Base-by-base conservation (phyloP, 2,888 invertebrate genomes). In the Ariolimax columbianus region DNA sequence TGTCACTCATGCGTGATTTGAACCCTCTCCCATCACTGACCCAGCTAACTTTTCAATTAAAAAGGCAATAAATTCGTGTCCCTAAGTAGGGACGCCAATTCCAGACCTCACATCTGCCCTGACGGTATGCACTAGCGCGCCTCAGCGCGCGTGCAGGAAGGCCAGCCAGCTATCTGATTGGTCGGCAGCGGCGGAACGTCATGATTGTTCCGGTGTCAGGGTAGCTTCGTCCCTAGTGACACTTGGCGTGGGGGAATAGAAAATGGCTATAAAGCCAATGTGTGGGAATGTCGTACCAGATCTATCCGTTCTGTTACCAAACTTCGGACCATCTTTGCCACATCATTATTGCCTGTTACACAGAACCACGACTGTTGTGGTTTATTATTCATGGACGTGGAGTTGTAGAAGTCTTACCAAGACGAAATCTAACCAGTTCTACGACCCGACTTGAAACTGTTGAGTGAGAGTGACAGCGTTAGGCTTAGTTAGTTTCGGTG, bases 191-290 rank as follows among this genome's bases (percentile, higher is more conserved):
- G 26, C 66, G 82, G 84, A 78, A 77, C 82, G 82, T 85, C 51
- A 77, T 77, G 68, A 77, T 85, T 85, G 85, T 81, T 81, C 81
- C 85, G 85, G 85, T 85, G 85, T 85, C 85, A 85, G 81, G 33
- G 77, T 66, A 81, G 85, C 85, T 85, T 81, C 66, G 75, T 85
- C 77, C 81, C 79, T 59, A 66, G 79, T 85, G 85, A 85, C 85
- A 85, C 85, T 85, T 85, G 82, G 85, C 85, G 85, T 84, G 80
- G 84, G 81, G 85, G 30, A 59, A 68, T 6, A 9, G n/a, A n/a
- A 81, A 33, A 77, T 85, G 75, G 59, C 55, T 85, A 85, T 85
- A 85, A 85, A 85, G 51, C 70, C 30, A 36, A 59, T 72, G 78
- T 80, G 23, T 77, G 38, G 82, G 72, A 82, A 85, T 85, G 85